These are phyloP conservation scores for Anarrhichthys ocellatus DNA, from an alignment of 2,113 vertebrate species.

Conservation along the genomic window DNA sequence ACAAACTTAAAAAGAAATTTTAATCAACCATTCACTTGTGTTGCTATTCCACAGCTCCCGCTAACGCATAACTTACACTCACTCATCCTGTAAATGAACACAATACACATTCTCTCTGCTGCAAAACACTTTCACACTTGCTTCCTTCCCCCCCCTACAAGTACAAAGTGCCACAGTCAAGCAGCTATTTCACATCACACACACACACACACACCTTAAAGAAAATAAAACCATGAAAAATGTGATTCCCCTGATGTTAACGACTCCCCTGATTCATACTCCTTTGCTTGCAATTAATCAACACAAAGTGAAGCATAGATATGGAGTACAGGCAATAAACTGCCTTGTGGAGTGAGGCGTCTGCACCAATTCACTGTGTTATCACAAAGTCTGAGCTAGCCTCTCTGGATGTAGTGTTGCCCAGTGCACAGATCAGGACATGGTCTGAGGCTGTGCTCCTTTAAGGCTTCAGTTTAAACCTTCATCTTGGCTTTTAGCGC, in stretches of 20 bases:
- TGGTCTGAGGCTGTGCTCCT: neutral
- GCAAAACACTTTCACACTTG: constrained; percentile 28
- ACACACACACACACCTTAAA: constrained; percentile 8
- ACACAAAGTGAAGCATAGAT: constrained; percentile 56
- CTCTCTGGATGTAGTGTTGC: constrained; percentile 9
- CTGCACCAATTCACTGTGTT: constrained; percentile 3
- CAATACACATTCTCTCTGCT: constrained; percentile 37
- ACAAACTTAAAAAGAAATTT: constrained; percentile 14
- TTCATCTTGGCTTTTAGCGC: constrained; percentile 36
- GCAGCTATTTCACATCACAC: constrained; percentile 28
- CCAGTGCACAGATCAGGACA: neutral
- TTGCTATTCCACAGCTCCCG: constrained; percentile 45
- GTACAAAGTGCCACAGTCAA: constrained; percentile 48
- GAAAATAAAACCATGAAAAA: constrained; percentile 41
- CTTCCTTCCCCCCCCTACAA: constrained; percentile 12
- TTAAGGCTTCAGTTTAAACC: constrained; percentile 3
- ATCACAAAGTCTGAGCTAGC: constrained; percentile 6
- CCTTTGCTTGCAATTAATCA: constrained; percentile 40
- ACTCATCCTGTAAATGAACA: constrained; percentile 41
- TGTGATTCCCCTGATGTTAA: constrained; percentile 48
- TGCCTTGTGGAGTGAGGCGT: constrained; percentile 20
- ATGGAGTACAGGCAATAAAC: constrained; percentile 36
- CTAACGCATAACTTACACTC: constrained; percentile 67
- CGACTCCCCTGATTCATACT: constrained; percentile 34
- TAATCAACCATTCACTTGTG: constrained; percentile 31